Conservation (phyloP, 2,888 invertebrate species). For the Furcula furcula region DNA sequence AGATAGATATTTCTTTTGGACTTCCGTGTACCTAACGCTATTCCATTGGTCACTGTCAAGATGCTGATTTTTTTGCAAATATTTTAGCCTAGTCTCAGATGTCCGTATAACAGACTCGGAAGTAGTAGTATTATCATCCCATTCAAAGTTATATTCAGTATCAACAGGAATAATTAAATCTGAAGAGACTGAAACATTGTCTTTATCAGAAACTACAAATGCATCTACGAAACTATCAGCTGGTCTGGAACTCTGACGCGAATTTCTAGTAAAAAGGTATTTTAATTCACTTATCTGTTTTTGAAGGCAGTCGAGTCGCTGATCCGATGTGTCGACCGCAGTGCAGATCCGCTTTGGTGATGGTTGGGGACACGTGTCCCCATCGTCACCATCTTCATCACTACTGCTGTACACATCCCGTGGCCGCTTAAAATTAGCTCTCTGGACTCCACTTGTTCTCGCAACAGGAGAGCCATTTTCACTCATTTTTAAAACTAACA, state of each 20-base stretch:
- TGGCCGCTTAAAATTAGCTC: not conserved
- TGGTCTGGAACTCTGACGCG: not conserved
- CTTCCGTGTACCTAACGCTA: not conserved
- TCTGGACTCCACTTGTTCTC: not conserved
- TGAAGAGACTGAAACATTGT: not conserved
- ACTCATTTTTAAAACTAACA: too few species aligned
- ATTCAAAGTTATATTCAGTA: not conserved
- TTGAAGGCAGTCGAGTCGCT: not conserved
- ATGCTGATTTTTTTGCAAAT: not conserved
- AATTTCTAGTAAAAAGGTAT: not conserved
- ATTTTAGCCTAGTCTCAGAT: not conserved
- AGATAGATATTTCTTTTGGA: not conserved
- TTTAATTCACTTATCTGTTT: conserved; percentile 5
- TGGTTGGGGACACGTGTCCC: not conserved
- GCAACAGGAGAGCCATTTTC: too few species aligned
- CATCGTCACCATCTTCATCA: not conserved
- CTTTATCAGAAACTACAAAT: not conserved
- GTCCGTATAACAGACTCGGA: not conserved
- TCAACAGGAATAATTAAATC: not conserved
- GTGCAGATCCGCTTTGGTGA: conserved; percentile 1
- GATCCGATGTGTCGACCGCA: not conserved
- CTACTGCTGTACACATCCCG: not conserved
- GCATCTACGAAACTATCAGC: not conserved
- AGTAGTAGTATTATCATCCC: not conserved
- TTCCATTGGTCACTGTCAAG: not conserved